Percentiles rank a stretch among this genome's conserved stretches.
phyloP scores from a whole-genome alignment of 2,113 vertebrate genomes.

The Gymnocephalus cernua region DNA sequence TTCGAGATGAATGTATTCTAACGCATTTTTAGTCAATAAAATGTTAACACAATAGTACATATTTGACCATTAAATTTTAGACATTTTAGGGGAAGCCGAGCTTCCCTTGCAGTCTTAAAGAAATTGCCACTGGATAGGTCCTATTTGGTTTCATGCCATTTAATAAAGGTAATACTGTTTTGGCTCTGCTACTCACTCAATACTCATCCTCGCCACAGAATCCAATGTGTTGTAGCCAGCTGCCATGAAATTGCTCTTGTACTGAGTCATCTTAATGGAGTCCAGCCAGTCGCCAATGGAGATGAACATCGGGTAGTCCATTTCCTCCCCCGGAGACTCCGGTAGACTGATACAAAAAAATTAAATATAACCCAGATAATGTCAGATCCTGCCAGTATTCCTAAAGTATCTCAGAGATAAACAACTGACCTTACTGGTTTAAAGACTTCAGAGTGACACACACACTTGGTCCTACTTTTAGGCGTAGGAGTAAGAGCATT shows the following conservation, averaged over 20 bases:
- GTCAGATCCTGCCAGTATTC: slow-evolving; percentile 26
- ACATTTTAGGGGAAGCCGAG: no score
- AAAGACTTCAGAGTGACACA: slow-evolving; percentile 20
- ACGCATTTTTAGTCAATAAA: no score
- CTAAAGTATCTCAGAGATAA: slow-evolving; percentile 16
- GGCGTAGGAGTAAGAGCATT: slow-evolving; percentile 30
- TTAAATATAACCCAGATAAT: neutral
- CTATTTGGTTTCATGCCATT: slow-evolving; percentile 21
- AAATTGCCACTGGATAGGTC: no score
- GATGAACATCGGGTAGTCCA: slow-evolving; percentile 95
- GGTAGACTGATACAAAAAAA: slow-evolving; percentile 83
- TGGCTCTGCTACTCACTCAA: slow-evolving; percentile 90
- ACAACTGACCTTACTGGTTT: neutral
- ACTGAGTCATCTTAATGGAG: slow-evolving; percentile 98
- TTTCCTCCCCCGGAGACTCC: slow-evolving; percentile 92
- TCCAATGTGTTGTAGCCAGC: slow-evolving; percentile 94
- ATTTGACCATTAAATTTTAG: no score
- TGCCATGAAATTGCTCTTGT: slow-evolving; percentile 96
- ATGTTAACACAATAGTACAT: no score
- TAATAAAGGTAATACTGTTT: slow-evolving; percentile 21
- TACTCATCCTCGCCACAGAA: slow-evolving; percentile 94
- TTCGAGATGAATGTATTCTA: no score
- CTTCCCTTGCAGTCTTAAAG: no score
- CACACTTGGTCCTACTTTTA: slow-evolving; percentile 2
- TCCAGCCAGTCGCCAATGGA: slow-evolving; percentile 97